A percentile compares a stretch with the other conserved stretches of the same genome.
Evolutionary conservation across 1,140 invertebrate species (phyloP).

Genomic region (Phenacoccus solenopsis): DNA sequence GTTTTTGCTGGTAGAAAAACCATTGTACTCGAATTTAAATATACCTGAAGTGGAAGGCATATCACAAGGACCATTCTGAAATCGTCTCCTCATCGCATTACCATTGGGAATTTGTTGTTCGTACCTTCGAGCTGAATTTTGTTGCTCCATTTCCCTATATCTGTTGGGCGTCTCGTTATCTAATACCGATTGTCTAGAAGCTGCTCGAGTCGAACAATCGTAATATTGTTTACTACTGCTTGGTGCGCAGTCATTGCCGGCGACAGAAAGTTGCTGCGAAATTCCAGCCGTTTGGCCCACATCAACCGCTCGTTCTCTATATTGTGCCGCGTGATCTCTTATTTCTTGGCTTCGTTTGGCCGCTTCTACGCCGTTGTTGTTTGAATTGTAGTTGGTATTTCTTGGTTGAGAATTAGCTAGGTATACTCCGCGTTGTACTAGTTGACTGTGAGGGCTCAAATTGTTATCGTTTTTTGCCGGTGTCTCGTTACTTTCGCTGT

Average conservation of each 20-base stretch:
- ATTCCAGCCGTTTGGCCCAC: slow-evolving; percentile 2
- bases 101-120: not conserved
- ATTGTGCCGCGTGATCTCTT: not conserved
- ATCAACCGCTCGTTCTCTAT: slow-evolving; percentile 1
- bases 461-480: slow-evolving; percentile 11
- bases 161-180: not conserved
- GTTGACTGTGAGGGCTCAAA: slow-evolving; percentile 28
- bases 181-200: not conserved
- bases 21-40: no score
- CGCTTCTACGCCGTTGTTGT: not conserved
- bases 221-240: not conserved
- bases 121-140: not conserved
- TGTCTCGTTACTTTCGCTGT: slow-evolving; percentile 18
- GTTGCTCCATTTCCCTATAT: not conserved
- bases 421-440: slow-evolving; percentile 29
- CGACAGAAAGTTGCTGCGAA: not conserved
- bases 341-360: not conserved
- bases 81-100: not conserved
- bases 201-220: not conserved
- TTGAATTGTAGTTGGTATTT: not conserved
- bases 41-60: not conserved
- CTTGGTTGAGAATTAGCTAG: slow-evolving; percentile 19
- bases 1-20: no score
- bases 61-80: not conserved
- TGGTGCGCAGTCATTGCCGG: not conserved